Percentiles rank a stretch among this genome's conserved stretches.
Evolutionary conservation across 2,797 vertebrate genomes (phyloP).

Genomic region (Halcyon smyrnensis): DNA sequence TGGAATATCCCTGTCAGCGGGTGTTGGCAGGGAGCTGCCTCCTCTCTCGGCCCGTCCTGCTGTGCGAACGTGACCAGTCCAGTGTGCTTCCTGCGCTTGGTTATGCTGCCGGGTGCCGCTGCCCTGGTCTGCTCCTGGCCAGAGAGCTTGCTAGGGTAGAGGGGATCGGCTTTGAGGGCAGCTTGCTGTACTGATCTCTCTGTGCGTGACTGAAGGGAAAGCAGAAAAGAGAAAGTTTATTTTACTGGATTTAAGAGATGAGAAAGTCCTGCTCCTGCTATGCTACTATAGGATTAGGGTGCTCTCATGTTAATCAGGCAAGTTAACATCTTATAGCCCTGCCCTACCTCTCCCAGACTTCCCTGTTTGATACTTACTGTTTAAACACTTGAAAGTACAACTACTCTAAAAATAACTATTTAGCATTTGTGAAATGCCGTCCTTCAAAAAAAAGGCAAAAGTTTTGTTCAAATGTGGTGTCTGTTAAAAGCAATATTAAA

Average conservation of each 20-base stretch:
- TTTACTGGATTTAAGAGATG: neutral
- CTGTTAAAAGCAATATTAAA: neutral
- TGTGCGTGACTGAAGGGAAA: neutral
- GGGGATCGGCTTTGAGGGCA: neutral
- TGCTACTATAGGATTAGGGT: neutral
- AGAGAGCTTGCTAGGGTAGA: neutral
- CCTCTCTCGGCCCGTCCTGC: slow-evolving; percentile 17
- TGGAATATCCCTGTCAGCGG: slow-evolving; percentile 17
- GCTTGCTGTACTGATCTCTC: neutral
- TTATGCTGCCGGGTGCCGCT: neutral
- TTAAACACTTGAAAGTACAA: neutral
- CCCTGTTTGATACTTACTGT: neutral
- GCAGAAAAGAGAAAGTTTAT: neutral
- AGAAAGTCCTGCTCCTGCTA: neutral
- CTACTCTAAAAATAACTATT: neutral
- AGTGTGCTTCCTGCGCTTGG: slow-evolving; percentile 35
- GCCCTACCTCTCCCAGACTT: neutral
- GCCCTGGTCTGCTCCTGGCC: neutral
- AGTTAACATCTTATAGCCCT: neutral
- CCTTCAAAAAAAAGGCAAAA: neutral
- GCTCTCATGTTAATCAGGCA: neutral
- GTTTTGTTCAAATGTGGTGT: neutral
- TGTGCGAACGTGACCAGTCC: slow-evolving; percentile 12
- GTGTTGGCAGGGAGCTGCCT: neutral
- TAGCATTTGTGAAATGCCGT: neutral